Evolutionary conservation across 2,888 invertebrate species (phyloP), one percentile per base, ranked within the genome.

Genomic region (Lottia scabra): DNA sequence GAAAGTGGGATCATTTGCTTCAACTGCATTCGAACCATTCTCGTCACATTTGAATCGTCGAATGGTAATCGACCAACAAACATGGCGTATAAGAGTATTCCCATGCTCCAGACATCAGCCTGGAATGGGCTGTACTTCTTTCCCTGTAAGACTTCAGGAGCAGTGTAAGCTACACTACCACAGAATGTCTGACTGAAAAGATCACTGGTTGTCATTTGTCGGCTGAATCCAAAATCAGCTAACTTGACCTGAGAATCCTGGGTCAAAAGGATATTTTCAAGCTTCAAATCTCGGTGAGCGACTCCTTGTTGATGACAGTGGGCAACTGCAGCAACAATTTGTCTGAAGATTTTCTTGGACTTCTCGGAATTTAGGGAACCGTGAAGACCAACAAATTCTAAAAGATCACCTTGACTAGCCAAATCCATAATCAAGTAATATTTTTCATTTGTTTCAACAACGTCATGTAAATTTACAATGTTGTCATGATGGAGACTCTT

Each of bases 231-330:
- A 56, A 56, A 56, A 56, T 56, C 56, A 56, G 56, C 56, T 23
- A 56, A 56, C 56, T 56, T 56, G 19, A 56, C 56, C 23, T 56
- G 56, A 56, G 19, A 12, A 2, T 6, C 10, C 3, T 56, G n/a
- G 56, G 56, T 56, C 19, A 56, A 19, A 12, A 56, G 56, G 56
- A 56, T 56, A 12, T 56, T 56, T 56, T 56, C 56, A 1, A 56
- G 56, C 56, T 56, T 56, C 56, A 56, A 56, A 56, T 56, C 56
- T 56, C 56, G 56, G 56, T 56, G 56, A 56, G 56, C 56, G 56
- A 56, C 19, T 19, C 23, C 23, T 56, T 56, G 56, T 56, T 56
- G 56, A 56, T 56, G 56, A n/a, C 56, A 56, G 56, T 56, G 23
- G 23, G 56, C 6, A 56, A 56, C 56, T 56, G 56, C 56, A 56